These are phyloP conservation scores for Torymus auratus DNA, from an alignment of 2,888 invertebrate species.

Conservation along the genomic window DNA sequence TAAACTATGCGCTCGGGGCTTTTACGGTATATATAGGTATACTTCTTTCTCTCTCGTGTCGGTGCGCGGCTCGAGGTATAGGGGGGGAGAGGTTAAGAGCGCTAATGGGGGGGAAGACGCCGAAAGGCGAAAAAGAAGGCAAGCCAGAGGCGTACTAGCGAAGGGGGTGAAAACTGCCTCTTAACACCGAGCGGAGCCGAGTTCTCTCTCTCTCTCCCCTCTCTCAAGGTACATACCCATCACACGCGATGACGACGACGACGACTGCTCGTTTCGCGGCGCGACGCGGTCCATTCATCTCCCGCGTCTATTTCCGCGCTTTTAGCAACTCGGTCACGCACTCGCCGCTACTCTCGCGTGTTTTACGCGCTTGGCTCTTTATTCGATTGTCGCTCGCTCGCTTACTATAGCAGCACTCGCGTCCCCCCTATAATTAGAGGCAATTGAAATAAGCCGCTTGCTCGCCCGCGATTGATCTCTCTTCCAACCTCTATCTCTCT, in stretches of 20 bases:
- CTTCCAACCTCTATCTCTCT: conserved; percentile 42
- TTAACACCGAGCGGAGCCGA: conserved; percentile 62
- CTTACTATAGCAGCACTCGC: background rate
- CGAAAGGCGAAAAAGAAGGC: background rate
- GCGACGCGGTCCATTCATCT: conserved; percentile 34
- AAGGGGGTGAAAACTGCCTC: conserved; percentile 65
- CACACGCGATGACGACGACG: no score
- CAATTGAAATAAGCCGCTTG: conserved; percentile 54
- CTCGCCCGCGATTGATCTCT: conserved; percentile 41
- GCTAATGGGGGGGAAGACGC: conserved; percentile 58
- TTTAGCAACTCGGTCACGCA: conserved; percentile 24
- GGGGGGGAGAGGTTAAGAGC: conserved; percentile 61
- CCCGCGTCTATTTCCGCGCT: conserved; percentile 28
- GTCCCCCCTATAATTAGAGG: conserved; percentile 51
- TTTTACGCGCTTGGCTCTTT: background rate
- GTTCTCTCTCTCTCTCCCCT: no score
- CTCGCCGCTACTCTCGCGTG: background rate
- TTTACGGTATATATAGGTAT: conserved; percentile 55
- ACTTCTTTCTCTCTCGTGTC: conserved; percentile 18
- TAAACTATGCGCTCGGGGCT: conserved; percentile 64
- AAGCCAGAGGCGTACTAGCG: background rate
- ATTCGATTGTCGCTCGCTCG: conserved; percentile 29
- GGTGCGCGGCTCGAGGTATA: conserved; percentile 50
- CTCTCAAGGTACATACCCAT: no score
- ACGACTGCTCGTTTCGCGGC: conserved; percentile 62